Evolutionary conservation across 1,140 invertebrate genomes (phyloP).

Genomic region (Steinernema khuongi): DNA sequence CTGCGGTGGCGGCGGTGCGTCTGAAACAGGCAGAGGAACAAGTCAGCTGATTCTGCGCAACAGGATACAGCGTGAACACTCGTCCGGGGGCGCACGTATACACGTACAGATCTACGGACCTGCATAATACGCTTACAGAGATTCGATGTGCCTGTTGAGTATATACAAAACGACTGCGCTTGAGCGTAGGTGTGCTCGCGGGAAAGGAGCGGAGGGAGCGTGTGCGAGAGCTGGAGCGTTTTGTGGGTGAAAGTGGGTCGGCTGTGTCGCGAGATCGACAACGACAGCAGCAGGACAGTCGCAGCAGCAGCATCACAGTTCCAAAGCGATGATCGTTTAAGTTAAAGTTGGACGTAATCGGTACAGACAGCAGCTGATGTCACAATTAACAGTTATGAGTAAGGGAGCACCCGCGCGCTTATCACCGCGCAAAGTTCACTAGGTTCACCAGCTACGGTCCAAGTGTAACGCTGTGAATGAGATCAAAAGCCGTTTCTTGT

Average conservation of each 20-base stretch:
- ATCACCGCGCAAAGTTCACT: too few species aligned
- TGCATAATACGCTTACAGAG: neutral
- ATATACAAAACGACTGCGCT: constrained; percentile 8
- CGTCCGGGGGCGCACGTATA: neutral
- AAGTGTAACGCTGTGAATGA: too few species aligned
- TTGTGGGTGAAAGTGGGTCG: constrained; percentile 4
- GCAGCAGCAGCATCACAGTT: neutral
- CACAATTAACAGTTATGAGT: too few species aligned
- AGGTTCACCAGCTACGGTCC: too few species aligned
- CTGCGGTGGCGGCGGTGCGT: too few species aligned
- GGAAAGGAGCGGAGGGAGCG: neutral
- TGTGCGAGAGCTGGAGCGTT: constrained; percentile 5
- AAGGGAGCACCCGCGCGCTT: too few species aligned
- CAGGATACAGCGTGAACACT: too few species aligned
- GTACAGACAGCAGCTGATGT: too few species aligned
- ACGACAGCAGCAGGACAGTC: neutral
- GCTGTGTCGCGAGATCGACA: neutral
- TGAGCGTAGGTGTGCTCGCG: neutral
- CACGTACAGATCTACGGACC: neutral
- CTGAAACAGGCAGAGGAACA: too few species aligned
- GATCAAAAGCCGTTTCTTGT: too few species aligned
- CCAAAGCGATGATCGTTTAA: neutral
- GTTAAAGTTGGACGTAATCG: too few species aligned
- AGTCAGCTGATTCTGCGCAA: too few species aligned
- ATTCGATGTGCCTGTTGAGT: neutral